Evolutionary conservation across 2,113 vertebrate genomes (phyloP).

Genomic region (Etheostoma cragini): DNA sequence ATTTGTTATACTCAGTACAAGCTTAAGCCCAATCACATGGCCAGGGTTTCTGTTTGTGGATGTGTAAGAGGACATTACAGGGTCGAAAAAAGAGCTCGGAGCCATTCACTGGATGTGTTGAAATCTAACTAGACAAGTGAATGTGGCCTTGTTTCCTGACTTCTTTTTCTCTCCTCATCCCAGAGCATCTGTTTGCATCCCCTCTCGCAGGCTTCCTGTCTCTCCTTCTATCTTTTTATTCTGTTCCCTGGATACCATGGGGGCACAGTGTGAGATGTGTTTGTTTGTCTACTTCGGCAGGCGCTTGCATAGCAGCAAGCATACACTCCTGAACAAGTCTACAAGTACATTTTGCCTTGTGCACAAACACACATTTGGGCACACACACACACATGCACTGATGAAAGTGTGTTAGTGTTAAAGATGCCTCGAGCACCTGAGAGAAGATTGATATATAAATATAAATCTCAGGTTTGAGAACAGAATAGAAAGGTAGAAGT

Average conservation of each 20-base stretch:
- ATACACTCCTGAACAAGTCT: neutral
- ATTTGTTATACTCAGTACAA: neutral
- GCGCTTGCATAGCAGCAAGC: neutral
- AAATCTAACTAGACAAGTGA: slow-evolving; percentile 53
- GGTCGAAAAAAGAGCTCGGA: slow-evolving; percentile 15
- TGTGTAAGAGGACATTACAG: slow-evolving; percentile 30
- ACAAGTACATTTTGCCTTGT: neutral
- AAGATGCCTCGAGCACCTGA: neutral
- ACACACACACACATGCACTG: neutral
- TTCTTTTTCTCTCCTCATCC: slow-evolving; percentile 43
- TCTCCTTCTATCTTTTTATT: slow-evolving; percentile 11
- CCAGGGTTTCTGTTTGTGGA: neutral
- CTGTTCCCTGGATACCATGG: slow-evolving; percentile 65
- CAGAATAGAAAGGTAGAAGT: neutral
- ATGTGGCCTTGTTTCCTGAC: slow-evolving; percentile 45
- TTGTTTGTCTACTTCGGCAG: slow-evolving; percentile 57
- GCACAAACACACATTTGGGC: neutral
- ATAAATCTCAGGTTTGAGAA: slow-evolving; percentile 29
- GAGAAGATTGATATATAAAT: slow-evolving; percentile 23
- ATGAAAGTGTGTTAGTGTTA: slow-evolving; percentile 8
- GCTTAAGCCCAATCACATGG: neutral
- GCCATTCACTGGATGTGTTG: slow-evolving; percentile 39
- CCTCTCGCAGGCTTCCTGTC: slow-evolving; percentile 29
- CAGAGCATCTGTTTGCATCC: slow-evolving; percentile 62
- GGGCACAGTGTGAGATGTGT: slow-evolving; percentile 65